A percentile compares a stretch with the other conserved stretches of the same genome.
Evolutionary conservation across 2,888 invertebrate species (phyloP).

Genomic region (Phortica magna): DNA sequence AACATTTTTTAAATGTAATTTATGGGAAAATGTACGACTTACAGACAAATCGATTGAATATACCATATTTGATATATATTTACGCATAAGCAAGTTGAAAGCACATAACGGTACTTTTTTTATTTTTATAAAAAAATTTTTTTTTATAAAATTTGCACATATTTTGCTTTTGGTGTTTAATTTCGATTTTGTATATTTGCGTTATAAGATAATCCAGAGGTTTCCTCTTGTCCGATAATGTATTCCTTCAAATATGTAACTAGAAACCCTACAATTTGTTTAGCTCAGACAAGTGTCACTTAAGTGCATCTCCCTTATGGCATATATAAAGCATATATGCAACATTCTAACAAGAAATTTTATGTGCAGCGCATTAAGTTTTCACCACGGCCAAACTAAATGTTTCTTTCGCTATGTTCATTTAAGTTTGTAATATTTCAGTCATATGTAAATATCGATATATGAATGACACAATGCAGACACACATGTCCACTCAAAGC

Average conservation of each 20-base stretch:
- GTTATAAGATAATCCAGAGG: no score
- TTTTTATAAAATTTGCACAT: neutral
- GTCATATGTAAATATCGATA: neutral
- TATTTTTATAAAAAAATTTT: neutral
- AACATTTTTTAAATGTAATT: neutral
- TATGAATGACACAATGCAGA: neutral
- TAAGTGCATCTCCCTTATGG: no score
- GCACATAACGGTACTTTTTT: neutral
- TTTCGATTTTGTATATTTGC: neutral
- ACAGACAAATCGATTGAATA: slow-evolving; percentile 1
- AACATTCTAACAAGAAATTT: no score
- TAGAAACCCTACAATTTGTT: no score
- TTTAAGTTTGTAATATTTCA: neutral
- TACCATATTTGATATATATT: no score
- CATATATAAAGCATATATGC: no score
- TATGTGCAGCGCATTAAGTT: no score
- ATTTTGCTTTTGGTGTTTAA: neutral
- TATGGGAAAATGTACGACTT: neutral
- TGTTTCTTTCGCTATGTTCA: no score
- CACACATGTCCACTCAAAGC: slow-evolving; percentile 13
- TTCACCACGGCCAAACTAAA: no score
- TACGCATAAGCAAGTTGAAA: neutral
- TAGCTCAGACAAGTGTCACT: no score
- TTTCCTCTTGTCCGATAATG: no score
- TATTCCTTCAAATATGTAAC: no score